phyloP scores from a whole-genome alignment of 2,797 vertebrate genomes.

The Semotilus atromaculatus region DNA sequence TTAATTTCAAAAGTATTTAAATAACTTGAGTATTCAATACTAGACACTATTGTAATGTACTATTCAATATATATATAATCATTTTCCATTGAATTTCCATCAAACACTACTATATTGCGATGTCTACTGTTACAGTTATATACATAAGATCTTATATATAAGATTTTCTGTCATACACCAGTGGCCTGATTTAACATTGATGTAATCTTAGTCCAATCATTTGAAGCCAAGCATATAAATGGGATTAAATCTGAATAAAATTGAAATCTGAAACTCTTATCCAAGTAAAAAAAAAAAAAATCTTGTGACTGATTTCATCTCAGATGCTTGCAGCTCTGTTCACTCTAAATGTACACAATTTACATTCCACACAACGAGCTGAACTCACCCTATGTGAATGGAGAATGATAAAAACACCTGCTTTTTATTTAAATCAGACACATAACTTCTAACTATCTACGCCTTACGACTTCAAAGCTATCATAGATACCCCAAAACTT shows the following conservation, averaged over 20 bases:
- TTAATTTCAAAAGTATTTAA: background rate
- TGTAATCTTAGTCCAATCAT: constrained; percentile 4
- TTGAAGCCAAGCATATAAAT: constrained; percentile 3
- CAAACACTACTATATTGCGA: background rate
- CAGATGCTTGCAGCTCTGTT: background rate
- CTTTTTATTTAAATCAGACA: background rate
- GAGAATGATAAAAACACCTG: background rate
- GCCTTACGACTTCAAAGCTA: background rate
- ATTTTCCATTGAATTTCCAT: background rate
- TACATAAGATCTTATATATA: background rate
- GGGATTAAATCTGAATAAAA: constrained; percentile 5
- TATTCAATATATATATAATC: background rate
- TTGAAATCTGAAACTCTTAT: constrained; percentile 36
- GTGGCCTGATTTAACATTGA: background rate
- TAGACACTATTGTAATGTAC: background rate
- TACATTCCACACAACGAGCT: constrained; percentile 30
- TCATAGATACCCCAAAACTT: background rate
- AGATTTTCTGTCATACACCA: background rate
- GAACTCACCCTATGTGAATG: background rate
- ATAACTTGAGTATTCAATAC: background rate
- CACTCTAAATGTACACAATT: constrained; percentile 27
- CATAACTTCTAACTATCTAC: background rate
- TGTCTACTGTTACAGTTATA: background rate
- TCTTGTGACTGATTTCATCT: background rate
- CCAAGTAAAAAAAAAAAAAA: constrained; percentile 47